Conservation (phyloP, 1,140 invertebrate genomes). For the Lutraria rhynchaena region DNA sequence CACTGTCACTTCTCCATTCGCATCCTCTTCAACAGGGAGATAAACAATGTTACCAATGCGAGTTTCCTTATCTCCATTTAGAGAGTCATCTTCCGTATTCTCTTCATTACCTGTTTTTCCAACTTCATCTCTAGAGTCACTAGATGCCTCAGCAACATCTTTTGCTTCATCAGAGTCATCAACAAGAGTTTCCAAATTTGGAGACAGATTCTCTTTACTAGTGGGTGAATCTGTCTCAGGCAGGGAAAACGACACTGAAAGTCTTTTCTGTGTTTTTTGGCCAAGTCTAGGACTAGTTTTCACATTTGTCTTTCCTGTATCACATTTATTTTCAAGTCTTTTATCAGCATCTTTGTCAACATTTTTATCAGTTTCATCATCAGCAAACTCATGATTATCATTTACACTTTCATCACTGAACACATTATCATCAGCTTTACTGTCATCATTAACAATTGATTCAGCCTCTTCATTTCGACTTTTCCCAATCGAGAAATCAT, state of each 20-base stretch:
- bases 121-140: not conserved
- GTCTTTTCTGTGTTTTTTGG: constrained; percentile 21
- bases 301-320: not conserved
- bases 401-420: constrained; percentile 12
- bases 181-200: not conserved
- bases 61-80: constrained; percentile 52
- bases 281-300: constrained; percentile 48
- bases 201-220: constrained; percentile 4
- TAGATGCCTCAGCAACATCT: not conserved
- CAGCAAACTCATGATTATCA: not conserved
- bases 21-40: constrained; percentile 65
- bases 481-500: not conserved
- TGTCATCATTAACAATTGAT: not conserved
- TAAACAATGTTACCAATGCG: constrained; percentile 69
- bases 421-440: constrained; percentile 27
- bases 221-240: constrained; percentile 35
- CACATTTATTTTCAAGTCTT: too few species aligned
- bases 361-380: constrained; percentile 6
- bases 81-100: constrained; percentile 16
- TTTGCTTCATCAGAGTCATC: constrained; percentile 11
- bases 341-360: not conserved
- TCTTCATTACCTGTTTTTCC: not conserved
- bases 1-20: constrained; percentile 60
- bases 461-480: not conserved
- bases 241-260: constrained; percentile 48